Conservation (phyloP, 2,888 invertebrate species). For the Ecliptopera silaceata region DNA sequence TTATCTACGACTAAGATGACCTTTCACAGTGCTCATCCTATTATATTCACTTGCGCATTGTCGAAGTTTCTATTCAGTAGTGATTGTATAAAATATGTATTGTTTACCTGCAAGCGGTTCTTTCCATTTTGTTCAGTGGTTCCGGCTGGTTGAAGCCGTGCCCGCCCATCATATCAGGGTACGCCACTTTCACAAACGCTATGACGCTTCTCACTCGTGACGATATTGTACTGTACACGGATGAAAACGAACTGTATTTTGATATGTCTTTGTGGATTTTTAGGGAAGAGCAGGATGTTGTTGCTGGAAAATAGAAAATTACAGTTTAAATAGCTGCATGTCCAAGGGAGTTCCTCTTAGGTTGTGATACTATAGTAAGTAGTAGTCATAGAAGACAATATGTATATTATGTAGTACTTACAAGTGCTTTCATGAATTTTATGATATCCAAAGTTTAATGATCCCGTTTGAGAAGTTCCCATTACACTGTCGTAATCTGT, state of each 20-base stretch:
- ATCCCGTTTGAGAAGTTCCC: constrained; percentile 49
- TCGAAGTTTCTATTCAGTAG: no score
- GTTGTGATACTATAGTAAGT: no score
- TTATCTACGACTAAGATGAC: no score
- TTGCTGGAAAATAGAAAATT: constrained; percentile 51
- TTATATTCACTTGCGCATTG: no score
- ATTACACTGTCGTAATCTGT: constrained; percentile 57
- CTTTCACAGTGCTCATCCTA: no score
- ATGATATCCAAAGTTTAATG: constrained; percentile 54
- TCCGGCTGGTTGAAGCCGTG: constrained; percentile 81
- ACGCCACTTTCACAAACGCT: constrained; percentile 88
- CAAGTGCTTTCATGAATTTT: constrained; percentile 69
- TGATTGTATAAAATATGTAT: background rate
- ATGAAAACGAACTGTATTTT: constrained; percentile 60
- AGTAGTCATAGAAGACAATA: no score
- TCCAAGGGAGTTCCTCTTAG: no score
- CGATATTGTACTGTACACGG: constrained; percentile 81
- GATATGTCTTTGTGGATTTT: constrained; percentile 77
- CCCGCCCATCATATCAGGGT: constrained; percentile 87
- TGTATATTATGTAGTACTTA: constrained; percentile 61
- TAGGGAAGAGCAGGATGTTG: constrained; percentile 67
- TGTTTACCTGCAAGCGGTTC: constrained; percentile 71
- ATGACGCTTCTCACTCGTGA: constrained; percentile 85
- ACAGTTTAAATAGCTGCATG: no score
- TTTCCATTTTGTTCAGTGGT: constrained; percentile 82